Evolutionary conservation across 2,888 invertebrate genomes (phyloP).

Genomic region (Dendrolimus pini): DNA sequence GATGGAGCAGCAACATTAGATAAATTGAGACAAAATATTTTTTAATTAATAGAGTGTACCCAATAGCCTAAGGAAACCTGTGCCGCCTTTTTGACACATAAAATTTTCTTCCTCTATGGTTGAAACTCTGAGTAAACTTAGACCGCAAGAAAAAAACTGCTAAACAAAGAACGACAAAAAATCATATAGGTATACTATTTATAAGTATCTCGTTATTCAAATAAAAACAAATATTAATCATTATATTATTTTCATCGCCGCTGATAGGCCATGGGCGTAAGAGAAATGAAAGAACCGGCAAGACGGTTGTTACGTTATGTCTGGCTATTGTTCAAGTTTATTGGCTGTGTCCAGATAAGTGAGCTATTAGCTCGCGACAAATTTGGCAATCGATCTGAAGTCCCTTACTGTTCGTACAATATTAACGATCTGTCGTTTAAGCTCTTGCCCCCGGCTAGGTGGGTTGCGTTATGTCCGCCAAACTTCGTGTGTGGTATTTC

Average conservation of each 20-base stretch:
- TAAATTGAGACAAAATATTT: too few species aligned
- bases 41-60: too few species aligned
- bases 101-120: too few species aligned
- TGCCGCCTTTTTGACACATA: too few species aligned
- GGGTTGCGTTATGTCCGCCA: neutral
- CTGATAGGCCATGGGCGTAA: neutral
- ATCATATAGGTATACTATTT: neutral
- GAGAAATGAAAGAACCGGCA: constrained; percentile 12
- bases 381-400: constrained; percentile 30
- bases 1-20: too few species aligned
- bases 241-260: constrained; percentile 1
- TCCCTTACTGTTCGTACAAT: constrained; percentile 14
- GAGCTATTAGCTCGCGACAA: constrained; percentile 30
- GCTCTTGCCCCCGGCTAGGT: constrained; percentile 13
- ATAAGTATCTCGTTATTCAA: neutral
- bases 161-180: too few species aligned
- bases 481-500: neutral
- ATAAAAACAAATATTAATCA: neutral
- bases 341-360: constrained; percentile 34
- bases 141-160: too few species aligned
- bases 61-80: too few species aligned
- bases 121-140: too few species aligned
- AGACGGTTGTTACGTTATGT: constrained; percentile 23
- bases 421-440: constrained; percentile 21
- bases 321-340: constrained; percentile 30